phyloP scores from a whole-genome alignment of 2,888 invertebrate species.

The Magallana nippona region DNA sequence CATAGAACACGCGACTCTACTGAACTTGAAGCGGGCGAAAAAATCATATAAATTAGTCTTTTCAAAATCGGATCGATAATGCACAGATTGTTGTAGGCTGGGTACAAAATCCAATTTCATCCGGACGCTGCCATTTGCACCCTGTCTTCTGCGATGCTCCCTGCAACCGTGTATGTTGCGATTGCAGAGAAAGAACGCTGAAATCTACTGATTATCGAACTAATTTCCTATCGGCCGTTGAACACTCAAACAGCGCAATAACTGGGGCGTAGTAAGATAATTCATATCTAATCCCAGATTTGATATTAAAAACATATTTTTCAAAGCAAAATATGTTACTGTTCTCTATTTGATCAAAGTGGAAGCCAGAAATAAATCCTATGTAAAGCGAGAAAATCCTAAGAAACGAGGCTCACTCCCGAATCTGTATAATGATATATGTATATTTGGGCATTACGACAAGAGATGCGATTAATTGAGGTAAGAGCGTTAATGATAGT shows the following conservation, averaged over 20 bases:
- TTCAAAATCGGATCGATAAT: background rate
- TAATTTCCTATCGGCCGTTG: background rate
- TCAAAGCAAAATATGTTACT: too few species aligned
- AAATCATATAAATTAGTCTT: slow-evolving; percentile 4
- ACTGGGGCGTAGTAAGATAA: slow-evolving; percentile 21
- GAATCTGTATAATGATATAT: too few species aligned
- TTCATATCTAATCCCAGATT: background rate
- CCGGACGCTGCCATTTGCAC: background rate
- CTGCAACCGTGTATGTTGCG: background rate
- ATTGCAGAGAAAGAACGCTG: background rate
- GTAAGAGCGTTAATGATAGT: background rate
- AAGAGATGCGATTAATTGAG: slow-evolving; percentile 25
- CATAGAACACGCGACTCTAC: slow-evolving; percentile 1
- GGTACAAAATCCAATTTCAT: slow-evolving; percentile 26
- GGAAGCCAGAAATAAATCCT: too few species aligned
- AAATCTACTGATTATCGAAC: background rate
- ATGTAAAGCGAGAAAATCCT: too few species aligned
- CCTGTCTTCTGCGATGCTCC: background rate
- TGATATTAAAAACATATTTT: slow-evolving; percentile 1
- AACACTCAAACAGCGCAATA: background rate
- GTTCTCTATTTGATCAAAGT: too few species aligned
- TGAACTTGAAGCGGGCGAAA: background rate
- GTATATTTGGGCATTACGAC: background rate
- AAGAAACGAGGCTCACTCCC: too few species aligned
- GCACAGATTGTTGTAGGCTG: background rate